A percentile compares a stretch with the other conserved stretches of the same genome.
phyloP scores from a whole-genome alignment of 2,113 vertebrate genomes.

The Paraplagusia blochii region DNA sequence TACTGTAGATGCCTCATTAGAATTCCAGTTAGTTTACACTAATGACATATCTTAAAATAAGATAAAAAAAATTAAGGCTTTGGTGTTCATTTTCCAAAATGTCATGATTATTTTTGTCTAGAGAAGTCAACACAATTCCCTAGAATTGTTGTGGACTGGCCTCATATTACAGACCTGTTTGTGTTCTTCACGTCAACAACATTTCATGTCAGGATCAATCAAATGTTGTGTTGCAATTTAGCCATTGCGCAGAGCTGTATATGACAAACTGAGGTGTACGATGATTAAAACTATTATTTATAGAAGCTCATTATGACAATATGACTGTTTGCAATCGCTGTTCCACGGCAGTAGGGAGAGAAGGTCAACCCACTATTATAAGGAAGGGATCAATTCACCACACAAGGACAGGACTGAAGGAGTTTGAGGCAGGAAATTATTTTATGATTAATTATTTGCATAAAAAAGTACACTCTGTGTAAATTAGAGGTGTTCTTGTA shows the following conservation, averaged over 20 bases:
- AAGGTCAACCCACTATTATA: background rate
- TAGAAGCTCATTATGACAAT: background rate
- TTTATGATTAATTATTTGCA: background rate
- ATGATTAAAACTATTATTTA: background rate
- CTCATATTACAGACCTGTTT: background rate
- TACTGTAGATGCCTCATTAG: no score
- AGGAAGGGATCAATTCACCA: background rate
- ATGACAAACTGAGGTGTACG: background rate
- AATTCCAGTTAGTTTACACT: no score
- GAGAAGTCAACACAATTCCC: no score
- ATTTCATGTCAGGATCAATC: background rate
- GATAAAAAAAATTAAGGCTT: no score
- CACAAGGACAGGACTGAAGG: background rate
- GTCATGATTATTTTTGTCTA: no score
- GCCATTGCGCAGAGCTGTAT: background rate
- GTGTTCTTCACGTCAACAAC: background rate
- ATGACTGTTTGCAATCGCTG: background rate
- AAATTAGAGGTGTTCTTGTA: no score
- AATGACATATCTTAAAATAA: no score
- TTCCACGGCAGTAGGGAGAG: background rate
- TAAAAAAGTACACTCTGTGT: no score
- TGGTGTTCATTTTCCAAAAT: no score
- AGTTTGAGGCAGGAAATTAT: background rate
- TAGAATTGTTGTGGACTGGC: no score
- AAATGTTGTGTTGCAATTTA: background rate